A percentile compares a stretch with the other conserved stretches of the same genome.
These are phyloP conservation scores for Tribolium freemani DNA, from an alignment of 2,888 invertebrate genomes.

Conservation along the genomic window DNA sequence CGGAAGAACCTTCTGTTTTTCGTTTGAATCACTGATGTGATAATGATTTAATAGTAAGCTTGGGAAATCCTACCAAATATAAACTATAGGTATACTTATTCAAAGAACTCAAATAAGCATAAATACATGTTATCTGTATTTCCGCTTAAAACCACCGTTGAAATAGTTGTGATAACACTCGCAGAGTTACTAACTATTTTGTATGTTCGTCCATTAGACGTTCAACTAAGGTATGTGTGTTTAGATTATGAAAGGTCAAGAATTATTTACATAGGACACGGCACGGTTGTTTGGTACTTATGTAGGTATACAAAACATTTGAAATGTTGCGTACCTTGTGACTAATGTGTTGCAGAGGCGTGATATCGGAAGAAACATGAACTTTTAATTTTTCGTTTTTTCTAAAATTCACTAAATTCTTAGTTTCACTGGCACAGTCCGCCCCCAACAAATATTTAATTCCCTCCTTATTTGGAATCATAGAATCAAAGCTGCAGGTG, in stretches of 20 bases:
- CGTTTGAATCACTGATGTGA: neutral
- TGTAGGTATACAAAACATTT: neutral
- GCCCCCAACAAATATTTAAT: too few relatives aligned
- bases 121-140: neutral
- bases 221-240: neutral
- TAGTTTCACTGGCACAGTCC: too few relatives aligned
- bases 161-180: neutral
- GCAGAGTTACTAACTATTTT: neutral
- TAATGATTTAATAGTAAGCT: conserved; percentile 8
- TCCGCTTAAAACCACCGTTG: neutral
- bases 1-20: conserved; percentile 2
- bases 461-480: too few relatives aligned
- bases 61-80: conserved; percentile 3
- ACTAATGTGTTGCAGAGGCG: neutral
- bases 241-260: neutral
- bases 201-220: neutral
- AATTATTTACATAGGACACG: neutral
- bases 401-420: too few relatives aligned
- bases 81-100: neutral
- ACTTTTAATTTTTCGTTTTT: too few relatives aligned
- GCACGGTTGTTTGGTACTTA: neutral
- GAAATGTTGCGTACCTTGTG: neutral
- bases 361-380: neutral
- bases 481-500: too few relatives aligned
- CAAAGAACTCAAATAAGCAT: neutral